phyloP scores from a whole-genome alignment of 2,888 invertebrate species.

The Pseudococcus longispinus region DNA sequence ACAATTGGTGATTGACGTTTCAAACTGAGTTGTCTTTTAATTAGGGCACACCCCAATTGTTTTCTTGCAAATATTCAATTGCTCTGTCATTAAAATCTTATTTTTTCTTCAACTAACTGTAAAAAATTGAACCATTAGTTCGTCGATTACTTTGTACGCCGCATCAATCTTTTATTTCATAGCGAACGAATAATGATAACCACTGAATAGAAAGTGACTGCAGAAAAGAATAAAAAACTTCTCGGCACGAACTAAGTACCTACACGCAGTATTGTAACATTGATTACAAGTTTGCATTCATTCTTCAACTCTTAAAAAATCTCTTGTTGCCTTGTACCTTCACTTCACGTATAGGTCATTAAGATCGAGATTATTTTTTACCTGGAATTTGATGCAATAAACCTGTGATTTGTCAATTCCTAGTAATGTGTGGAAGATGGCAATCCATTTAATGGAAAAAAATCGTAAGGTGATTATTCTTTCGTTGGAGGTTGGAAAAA shows the following conservation, averaged over 20 bases:
- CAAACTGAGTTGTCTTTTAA: background rate
- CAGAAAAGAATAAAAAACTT: slow-evolving; percentile 5
- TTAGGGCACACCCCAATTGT: background rate
- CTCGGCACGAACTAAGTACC: background rate
- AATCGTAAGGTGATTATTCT: background rate
- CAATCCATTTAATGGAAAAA: background rate
- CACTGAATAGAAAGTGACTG: slow-evolving; percentile 25
- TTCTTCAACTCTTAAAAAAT: background rate
- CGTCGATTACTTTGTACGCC: background rate
- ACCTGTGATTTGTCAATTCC: background rate
- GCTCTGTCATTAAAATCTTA: background rate
- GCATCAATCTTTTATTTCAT: background rate
- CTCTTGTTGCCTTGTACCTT: background rate
- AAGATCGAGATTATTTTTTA: background rate
- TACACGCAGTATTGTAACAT: background rate
- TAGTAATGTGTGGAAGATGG: too few relatives aligned
- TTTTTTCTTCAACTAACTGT: background rate
- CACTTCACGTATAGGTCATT: background rate
- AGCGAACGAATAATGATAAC: slow-evolving; percentile 2
- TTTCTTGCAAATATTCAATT: background rate
- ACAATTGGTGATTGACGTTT: background rate
- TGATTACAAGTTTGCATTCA: background rate
- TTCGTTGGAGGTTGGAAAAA: background rate
- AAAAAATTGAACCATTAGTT: background rate
- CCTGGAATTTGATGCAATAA: background rate